phyloP scores from a whole-genome alignment of 2,113 vertebrate genomes.

The Oryzias woworae region DNA sequence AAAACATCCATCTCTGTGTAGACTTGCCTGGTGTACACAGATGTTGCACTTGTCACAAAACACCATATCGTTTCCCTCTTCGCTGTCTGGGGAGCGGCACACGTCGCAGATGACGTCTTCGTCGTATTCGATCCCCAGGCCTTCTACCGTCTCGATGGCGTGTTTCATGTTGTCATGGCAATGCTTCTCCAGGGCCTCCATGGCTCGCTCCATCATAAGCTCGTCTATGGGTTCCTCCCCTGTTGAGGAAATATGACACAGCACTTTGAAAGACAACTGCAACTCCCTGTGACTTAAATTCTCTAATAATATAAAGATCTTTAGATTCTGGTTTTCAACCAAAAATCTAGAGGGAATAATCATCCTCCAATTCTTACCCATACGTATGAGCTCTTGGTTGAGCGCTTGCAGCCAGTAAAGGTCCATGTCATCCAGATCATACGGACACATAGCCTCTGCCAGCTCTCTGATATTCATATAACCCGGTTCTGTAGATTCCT shows the following conservation, averaged over 20 bases:
- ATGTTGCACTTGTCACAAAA: slow-evolving; percentile 99
- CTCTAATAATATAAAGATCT: neutral
- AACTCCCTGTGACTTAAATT: too few species aligned
- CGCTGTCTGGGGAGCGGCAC: slow-evolving; percentile 95
- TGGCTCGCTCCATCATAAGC: slow-evolving; percentile 89
- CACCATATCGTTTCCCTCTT: slow-evolving; percentile 98
- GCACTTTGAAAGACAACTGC: neutral
- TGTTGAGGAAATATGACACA: slow-evolving; percentile 39
- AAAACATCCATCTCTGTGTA: too few species aligned
- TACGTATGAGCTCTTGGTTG: slow-evolving; percentile 85
- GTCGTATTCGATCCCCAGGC: slow-evolving; percentile 96
- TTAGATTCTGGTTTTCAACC: neutral
- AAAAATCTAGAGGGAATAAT: neutral
- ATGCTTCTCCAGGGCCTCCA: slow-evolving; percentile 92
- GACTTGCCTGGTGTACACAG: slow-evolving; percentile 94
- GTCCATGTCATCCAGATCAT: slow-evolving; percentile 95
- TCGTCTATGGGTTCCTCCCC: slow-evolving; percentile 88
- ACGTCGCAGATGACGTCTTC: slow-evolving; percentile 99
- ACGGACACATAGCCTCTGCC: slow-evolving; percentile 92
- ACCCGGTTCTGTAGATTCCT: slow-evolving; percentile 85
- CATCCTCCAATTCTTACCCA: slow-evolving; percentile 78
- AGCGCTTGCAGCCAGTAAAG: slow-evolving; percentile 90
- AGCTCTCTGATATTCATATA: slow-evolving; percentile 89
- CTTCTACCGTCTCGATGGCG: slow-evolving; percentile 96
- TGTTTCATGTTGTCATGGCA: slow-evolving; percentile 97